A percentile compares a stretch with the other conserved stretches of the same genome.
These are phyloP conservation scores for Syrrhaptes paradoxus DNA, from an alignment of 2,113 vertebrate species.

Conservation along the genomic window DNA sequence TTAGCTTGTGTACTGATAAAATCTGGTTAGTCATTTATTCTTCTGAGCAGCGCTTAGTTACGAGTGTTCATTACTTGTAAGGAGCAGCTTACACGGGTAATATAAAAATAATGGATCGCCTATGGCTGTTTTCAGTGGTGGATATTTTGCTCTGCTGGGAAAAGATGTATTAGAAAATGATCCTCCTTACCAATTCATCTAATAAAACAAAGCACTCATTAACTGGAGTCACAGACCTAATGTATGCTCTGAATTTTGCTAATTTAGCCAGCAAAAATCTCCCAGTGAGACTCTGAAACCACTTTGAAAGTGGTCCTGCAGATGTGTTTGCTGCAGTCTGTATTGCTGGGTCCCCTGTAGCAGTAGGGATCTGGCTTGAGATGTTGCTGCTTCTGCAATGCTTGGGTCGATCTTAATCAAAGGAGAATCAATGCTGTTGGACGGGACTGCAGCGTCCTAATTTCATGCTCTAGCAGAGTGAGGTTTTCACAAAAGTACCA, in stretches of 20 bases:
- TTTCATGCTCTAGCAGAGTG: background rate
- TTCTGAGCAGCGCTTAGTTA: constrained; percentile 72
- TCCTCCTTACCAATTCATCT: background rate
- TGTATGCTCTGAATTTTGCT: constrained; percentile 40
- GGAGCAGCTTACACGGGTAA: constrained; percentile 29
- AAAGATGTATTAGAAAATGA: constrained; percentile 39
- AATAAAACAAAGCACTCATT: constrained; percentile 44
- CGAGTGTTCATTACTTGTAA: constrained; percentile 58
- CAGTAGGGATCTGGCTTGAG: background rate
- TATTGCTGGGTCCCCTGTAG: background rate
- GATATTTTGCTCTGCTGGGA: constrained; percentile 36
- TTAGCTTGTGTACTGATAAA: constrained; percentile 92
- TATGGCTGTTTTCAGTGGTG: constrained; percentile 40
- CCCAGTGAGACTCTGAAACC: background rate
- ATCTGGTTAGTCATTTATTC: constrained; percentile 85
- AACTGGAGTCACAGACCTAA: constrained; percentile 32
- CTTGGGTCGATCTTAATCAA: background rate
- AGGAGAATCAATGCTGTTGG: background rate
- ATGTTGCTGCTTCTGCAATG: background rate
- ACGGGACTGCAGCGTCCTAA: background rate
- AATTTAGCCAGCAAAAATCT: constrained; percentile 48
- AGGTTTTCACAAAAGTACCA: background rate
- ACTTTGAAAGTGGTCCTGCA: constrained; percentile 31
- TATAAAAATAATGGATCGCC: constrained; percentile 55
- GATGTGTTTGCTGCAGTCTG: constrained; percentile 11